Percentiles rank a stretch among this genome's conserved stretches.
Evolutionary conservation across 2,888 invertebrate species (phyloP).

Genomic region (Calameuta pallipes): DNA sequence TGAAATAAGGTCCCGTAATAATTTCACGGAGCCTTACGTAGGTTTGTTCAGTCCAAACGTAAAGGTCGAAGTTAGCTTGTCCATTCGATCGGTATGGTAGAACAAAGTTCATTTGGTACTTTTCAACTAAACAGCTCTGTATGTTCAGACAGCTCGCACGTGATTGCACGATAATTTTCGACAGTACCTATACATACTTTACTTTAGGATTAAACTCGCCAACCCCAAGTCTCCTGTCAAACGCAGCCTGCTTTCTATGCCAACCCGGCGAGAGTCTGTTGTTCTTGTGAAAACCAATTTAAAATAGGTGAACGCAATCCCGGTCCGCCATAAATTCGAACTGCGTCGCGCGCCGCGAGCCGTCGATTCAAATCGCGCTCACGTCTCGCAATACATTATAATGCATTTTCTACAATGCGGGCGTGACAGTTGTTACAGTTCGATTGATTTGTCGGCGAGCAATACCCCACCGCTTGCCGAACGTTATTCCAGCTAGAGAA

Average conservation of each 20-base stretch:
- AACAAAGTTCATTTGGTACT: background rate
- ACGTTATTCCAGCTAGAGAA: conserved; percentile 19
- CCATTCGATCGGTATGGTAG: background rate
- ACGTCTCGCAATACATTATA: conserved; percentile 51
- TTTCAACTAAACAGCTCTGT: background rate
- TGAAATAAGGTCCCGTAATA: background rate
- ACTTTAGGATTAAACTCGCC: background rate
- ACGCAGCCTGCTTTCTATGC: background rate
- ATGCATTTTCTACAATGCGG: conserved; percentile 48
- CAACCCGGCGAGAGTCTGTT: conserved; percentile 16
- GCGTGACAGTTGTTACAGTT: conserved; percentile 48
- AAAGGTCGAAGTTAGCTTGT: background rate
- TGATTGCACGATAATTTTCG: background rate
- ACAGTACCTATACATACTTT: background rate
- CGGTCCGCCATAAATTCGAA: conserved; percentile 41
- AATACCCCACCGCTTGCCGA: background rate
- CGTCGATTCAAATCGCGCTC: conserved; percentile 49
- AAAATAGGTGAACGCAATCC: conserved; percentile 35
- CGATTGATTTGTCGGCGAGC: conserved; percentile 49
- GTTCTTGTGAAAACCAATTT: conserved; percentile 38
- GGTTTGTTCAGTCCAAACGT: no score
- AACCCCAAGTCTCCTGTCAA: background rate
- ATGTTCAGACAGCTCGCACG: background rate
- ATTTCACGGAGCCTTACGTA: no score
- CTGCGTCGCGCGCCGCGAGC: conserved; percentile 19